Conservation (phyloP, 1,140 invertebrate species). For the Campoletis sonorensis region DNA sequence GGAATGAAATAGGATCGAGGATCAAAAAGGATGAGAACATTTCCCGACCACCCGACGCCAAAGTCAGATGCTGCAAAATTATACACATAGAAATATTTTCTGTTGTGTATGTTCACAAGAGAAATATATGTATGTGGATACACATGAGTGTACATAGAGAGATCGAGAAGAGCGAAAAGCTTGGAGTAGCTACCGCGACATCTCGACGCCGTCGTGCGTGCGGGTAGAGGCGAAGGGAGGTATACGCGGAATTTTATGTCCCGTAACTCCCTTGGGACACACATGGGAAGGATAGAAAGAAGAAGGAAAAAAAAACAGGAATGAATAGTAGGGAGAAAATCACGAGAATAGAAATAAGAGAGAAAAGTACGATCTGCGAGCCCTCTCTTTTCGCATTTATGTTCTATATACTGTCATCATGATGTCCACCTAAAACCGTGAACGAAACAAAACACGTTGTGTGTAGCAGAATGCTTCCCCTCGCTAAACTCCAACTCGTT, state of each 20-base stretch:
- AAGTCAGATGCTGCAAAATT: slow-evolving; percentile 3
- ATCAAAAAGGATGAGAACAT: slow-evolving; percentile 19
- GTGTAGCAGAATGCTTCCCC: not conserved
- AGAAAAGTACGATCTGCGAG: slow-evolving; percentile 24
- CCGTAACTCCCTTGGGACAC: slow-evolving; percentile 72
- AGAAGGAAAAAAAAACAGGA: not conserved
- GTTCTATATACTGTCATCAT: slow-evolving; percentile 73
- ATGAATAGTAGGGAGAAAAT: slow-evolving; percentile 3
- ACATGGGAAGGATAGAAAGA: slow-evolving; percentile 23
- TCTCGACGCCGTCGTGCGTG: slow-evolving; percentile 69
- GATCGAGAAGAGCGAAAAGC: slow-evolving; percentile 54
- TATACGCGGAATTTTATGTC: slow-evolving; percentile 73
- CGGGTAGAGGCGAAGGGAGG: slow-evolving; percentile 59
- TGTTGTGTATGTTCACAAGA: not conserved
- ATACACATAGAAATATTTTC: not conserved
- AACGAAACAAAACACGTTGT: slow-evolving; percentile 71
- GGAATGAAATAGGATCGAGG: slow-evolving; percentile 8
- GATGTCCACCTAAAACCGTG: slow-evolving; percentile 69
- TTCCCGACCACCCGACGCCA: slow-evolving; percentile 44
- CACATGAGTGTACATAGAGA: not conserved
- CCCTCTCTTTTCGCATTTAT: slow-evolving; percentile 64
- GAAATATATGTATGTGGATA: slow-evolving; percentile 3
- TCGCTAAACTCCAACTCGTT: not conserved
- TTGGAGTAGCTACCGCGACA: slow-evolving; percentile 70
- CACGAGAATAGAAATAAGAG: slow-evolving; percentile 32